phyloP scores from a whole-genome alignment of 2,113 vertebrate genomes.

The Arenaria interpres region DNA sequence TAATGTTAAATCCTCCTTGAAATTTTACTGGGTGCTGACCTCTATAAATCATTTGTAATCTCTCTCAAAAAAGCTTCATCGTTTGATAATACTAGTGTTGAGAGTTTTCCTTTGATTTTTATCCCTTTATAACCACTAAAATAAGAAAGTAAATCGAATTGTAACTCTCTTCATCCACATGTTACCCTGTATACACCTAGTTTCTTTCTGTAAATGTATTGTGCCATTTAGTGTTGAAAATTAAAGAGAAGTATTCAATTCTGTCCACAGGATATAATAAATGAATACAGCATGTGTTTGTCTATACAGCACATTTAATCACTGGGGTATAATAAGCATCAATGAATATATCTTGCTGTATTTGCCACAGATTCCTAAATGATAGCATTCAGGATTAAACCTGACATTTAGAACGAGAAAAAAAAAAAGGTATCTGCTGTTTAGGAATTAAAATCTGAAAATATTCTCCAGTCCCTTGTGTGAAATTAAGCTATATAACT shows the following conservation, averaged over 20 bases:
- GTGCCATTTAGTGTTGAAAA: slow-evolving; percentile 31
- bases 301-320: neutral
- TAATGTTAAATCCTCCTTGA: slow-evolving; percentile 49
- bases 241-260: slow-evolving; percentile 4
- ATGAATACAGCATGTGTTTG: neutral
- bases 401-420: neutral
- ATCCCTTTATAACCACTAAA: slow-evolving; percentile 42
- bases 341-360: neutral
- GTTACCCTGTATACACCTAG: neutral
- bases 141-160: slow-evolving; percentile 50
- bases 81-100: slow-evolving; percentile 24
- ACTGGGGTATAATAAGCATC: neutral
- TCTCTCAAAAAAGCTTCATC: slow-evolving; percentile 35
- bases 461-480: neutral
- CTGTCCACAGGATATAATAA: neutral
- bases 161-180: slow-evolving; percentile 26
- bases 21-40: slow-evolving; percentile 33
- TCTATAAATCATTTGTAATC: slow-evolving; percentile 48
- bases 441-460: slow-evolving; percentile 31
- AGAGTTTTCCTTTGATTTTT: slow-evolving; percentile 57
- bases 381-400: neutral
- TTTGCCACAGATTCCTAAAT: slow-evolving; percentile 7
- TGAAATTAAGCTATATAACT: slow-evolving; percentile 25
- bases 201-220: slow-evolving; percentile 35
- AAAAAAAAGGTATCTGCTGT: neutral